phyloP scores from a whole-genome alignment of 2,113 vertebrate species.

The Capra hircus region DNA sequence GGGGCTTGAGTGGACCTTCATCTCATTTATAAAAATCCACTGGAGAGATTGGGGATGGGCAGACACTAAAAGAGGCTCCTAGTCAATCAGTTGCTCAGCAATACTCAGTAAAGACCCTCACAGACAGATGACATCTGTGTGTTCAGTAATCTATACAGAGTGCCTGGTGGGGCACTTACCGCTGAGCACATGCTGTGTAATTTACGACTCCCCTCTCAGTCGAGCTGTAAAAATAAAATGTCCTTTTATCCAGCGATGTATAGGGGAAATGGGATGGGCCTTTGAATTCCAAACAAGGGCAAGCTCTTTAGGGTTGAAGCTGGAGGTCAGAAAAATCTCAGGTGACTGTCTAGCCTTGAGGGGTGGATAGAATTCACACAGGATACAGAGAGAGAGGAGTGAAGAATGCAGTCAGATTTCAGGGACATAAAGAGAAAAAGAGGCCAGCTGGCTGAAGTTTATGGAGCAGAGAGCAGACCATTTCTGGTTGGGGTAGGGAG shows the following conservation, averaged over 20 bases:
- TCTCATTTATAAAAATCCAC: background rate
- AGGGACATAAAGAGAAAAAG: background rate
- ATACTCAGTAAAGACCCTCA: background rate
- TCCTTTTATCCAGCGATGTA: background rate
- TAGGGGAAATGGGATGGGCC: background rate
- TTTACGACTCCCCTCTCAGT: too few relatives aligned
- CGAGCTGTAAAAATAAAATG: background rate
- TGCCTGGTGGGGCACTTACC: background rate
- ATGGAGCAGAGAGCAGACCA: background rate
- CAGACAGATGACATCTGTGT: background rate
- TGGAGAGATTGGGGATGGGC: background rate
- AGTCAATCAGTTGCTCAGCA: background rate
- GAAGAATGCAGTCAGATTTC: background rate
- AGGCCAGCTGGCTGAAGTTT: background rate
- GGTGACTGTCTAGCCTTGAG: background rate
- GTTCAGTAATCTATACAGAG: accelerated
- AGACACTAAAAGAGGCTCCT: background rate
- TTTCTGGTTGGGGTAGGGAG: background rate
- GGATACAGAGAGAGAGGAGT: background rate
- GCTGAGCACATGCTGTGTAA: background rate
- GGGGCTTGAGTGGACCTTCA: background rate
- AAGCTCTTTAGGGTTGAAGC: background rate
- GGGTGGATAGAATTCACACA: background rate
- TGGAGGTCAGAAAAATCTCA: background rate
- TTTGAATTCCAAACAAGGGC: background rate